phyloP scores from a whole-genome alignment of 1,140 invertebrate genomes.

The Cylas formicarius region DNA sequence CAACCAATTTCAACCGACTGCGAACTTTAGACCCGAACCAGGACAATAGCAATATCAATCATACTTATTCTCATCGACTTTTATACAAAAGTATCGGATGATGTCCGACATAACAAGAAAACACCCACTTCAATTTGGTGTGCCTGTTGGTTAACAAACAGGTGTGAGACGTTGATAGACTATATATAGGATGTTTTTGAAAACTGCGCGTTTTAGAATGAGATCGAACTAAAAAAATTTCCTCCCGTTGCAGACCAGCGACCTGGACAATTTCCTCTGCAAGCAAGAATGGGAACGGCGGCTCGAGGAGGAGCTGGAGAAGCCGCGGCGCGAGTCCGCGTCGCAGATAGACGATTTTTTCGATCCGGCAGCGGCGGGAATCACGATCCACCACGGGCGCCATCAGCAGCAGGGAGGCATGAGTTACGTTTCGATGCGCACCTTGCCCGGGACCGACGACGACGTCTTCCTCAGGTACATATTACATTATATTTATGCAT shows the following conservation, averaged over 20 bases:
- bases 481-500: too few relatives aligned
- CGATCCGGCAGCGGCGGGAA: conserved; percentile 35
- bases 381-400: background rate
- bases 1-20: too few relatives aligned
- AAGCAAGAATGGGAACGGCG: conserved; percentile 52
- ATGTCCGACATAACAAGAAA: too few relatives aligned
- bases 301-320: conserved; percentile 50
- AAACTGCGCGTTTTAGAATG: too few relatives aligned
- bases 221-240: background rate
- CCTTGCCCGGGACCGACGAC: conserved; percentile 47
- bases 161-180: too few relatives aligned
- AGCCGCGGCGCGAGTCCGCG: conserved; percentile 53
- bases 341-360: conserved; percentile 66
- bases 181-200: too few relatives aligned
- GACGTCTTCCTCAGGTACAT: conserved; percentile 67
- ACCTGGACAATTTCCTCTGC: conserved; percentile 54
- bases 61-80: too few relatives aligned
- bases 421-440: conserved; percentile 49
- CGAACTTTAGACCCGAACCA: too few relatives aligned
- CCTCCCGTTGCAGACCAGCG: conserved; percentile 49
- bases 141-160: too few relatives aligned
- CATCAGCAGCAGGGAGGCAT: conserved; percentile 35
- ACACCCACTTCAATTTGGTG: too few relatives aligned
- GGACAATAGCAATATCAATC: too few relatives aligned
- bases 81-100: too few relatives aligned